Evolutionary conservation across 1,140 invertebrate genomes (phyloP).

Genomic region (Neuroterus valhalla): DNA sequence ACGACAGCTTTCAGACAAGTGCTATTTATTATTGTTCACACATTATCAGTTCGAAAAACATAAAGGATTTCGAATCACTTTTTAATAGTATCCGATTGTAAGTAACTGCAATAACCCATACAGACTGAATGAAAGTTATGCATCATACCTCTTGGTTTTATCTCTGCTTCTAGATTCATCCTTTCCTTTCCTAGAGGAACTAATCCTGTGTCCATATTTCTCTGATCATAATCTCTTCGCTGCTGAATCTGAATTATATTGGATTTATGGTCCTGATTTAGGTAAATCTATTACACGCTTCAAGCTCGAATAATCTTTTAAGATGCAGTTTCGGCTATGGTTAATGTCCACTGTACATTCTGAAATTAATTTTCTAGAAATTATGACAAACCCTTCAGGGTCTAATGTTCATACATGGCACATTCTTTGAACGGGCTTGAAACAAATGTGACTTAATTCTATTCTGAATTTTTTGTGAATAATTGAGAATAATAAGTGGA

Average conservation of each 20-base stretch:
- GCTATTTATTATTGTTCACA: too few species aligned
- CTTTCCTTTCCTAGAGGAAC: background rate
- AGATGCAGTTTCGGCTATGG: background rate
- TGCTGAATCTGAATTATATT: background rate
- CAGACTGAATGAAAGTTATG: too few species aligned
- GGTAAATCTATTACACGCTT: background rate
- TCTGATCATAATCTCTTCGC: background rate
- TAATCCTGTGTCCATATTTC: background rate
- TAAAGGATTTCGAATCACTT: too few species aligned
- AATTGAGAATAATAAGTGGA: too few species aligned
- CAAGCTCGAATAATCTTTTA: conserved; percentile 15
- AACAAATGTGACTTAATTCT: background rate
- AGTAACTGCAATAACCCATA: too few species aligned
- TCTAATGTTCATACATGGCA: background rate
- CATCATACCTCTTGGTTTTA: too few species aligned
- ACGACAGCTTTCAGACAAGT: too few species aligned
- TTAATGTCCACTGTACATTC: background rate
- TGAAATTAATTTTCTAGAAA: background rate
- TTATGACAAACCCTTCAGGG: background rate
- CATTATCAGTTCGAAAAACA: too few species aligned
- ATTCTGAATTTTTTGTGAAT: too few species aligned
- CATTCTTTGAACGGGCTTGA: background rate
- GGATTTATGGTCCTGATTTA: conserved; percentile 12
- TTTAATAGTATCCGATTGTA: too few species aligned
- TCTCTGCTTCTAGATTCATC: background rate